Percentiles rank a stretch among this genome's conserved stretches.
Conservation (phyloP, 2,797 vertebrate species). For the Furcifer pardalis region DNA sequence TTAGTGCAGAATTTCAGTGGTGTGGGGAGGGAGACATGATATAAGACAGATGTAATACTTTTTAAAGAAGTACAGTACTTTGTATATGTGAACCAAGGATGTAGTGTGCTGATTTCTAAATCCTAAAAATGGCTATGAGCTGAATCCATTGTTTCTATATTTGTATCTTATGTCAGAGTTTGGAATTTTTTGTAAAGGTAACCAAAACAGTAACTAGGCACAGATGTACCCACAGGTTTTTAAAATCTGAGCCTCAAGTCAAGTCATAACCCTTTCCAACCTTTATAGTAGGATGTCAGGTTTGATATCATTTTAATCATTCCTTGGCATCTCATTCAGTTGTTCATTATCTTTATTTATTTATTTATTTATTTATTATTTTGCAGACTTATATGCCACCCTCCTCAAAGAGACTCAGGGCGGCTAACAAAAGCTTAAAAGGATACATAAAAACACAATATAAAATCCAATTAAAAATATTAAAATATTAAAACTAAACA, state of each 20-base stretch:
- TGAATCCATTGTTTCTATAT: not conserved
- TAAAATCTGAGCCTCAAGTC: not conserved
- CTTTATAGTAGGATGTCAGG: not conserved
- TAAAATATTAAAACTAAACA: too few relatives aligned
- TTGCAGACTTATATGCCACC: too few relatives aligned
- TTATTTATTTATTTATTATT: too few relatives aligned
- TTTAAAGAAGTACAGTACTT: not conserved
- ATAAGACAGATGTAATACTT: constrained; percentile 9
- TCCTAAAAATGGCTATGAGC: not conserved
- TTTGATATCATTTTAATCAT: not conserved
- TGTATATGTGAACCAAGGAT: not conserved
- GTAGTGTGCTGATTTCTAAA: not conserved
- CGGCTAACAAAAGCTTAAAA: too few relatives aligned
- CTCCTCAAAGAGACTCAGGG: too few relatives aligned
- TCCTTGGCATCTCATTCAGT: too few relatives aligned
- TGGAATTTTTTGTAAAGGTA: not conserved
- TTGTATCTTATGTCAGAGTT: not conserved
- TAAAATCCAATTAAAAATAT: too few relatives aligned
- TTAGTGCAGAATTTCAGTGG: constrained; percentile 56
- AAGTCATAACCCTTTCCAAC: not conserved
- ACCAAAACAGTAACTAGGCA: not conserved
- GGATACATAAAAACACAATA: too few relatives aligned
- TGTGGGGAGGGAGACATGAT: constrained; percentile 36
- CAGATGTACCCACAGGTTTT: not conserved
- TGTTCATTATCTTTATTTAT: not conserved